These are phyloP conservation scores for Petrophora chlorosata DNA, from an alignment of 2,888 invertebrate genomes.

Conservation along the genomic window DNA sequence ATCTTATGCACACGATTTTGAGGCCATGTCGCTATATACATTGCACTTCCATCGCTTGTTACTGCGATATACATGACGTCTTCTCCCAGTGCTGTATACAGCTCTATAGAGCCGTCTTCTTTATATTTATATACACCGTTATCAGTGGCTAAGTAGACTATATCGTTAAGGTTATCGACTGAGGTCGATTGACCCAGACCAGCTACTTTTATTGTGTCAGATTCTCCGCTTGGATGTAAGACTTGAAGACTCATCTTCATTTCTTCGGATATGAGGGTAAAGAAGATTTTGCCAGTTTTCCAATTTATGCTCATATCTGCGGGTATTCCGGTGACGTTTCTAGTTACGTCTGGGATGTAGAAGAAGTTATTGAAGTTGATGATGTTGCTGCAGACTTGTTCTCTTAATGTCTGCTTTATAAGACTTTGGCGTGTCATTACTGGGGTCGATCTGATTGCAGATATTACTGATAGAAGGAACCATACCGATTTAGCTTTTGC, in stretches of 20 bases:
- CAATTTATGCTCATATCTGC: slow-evolving; percentile 74
- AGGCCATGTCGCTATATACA: slow-evolving; percentile 77
- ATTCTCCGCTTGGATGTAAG: slow-evolving; percentile 58
- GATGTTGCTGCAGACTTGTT: slow-evolving; percentile 54
- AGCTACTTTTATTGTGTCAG: slow-evolving; percentile 64
- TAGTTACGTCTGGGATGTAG: slow-evolving; percentile 55
- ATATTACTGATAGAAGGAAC: slow-evolving; percentile 44
- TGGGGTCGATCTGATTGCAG: slow-evolving; percentile 46
- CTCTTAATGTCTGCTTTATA: slow-evolving; percentile 43
- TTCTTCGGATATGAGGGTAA: slow-evolving; percentile 69
- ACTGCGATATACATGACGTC: slow-evolving; percentile 76
- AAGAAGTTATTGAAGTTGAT: slow-evolving; percentile 63
- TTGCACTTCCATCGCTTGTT: slow-evolving; percentile 56
- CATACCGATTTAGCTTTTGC: slow-evolving; percentile 39
- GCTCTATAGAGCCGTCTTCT: slow-evolving; percentile 61
- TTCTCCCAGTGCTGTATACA: slow-evolving; percentile 67
- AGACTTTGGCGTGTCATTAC: slow-evolving; percentile 60
- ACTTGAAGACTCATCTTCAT: slow-evolving; percentile 73
- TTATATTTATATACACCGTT: slow-evolving; percentile 76
- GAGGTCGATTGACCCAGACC: slow-evolving; percentile 73
- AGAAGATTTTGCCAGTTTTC: slow-evolving; percentile 70
- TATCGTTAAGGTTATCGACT: slow-evolving; percentile 76
- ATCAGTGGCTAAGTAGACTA: slow-evolving; percentile 74
- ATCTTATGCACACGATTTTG: slow-evolving; percentile 73
- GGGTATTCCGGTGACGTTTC: slow-evolving; percentile 64